Base-by-base conservation (phyloP, 2,113 vertebrate species). In the Butorides virescens region DNA sequence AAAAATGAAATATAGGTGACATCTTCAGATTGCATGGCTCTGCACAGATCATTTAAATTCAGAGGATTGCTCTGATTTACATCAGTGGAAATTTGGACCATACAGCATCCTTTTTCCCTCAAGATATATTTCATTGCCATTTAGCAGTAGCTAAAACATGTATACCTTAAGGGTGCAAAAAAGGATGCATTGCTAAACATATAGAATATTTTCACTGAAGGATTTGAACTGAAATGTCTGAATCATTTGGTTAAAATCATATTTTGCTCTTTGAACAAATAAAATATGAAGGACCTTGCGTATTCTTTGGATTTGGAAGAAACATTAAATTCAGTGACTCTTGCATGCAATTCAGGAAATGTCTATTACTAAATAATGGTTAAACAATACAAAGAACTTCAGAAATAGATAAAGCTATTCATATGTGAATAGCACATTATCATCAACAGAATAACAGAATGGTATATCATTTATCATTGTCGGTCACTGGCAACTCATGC, bases 401-500 rank as follows among this genome's bases (percentile, higher is more conserved):
- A 75, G 27, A 95, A 89, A 85, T 78, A 96, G 80, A 92, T 96
- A 97, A 95, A 97, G 16, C 82, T 92, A 93, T 97, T 98, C 88
- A 74, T 82, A 95, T 95, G 72, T 96, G 96, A 97, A 96, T 91
- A 95, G 26, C 53, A 91, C 77, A 97, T 97, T 97, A 95, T 93
- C 78, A 91, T 89, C 87, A 85, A 65, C 76, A 94, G 89, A 96
- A 94, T 96, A 96, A 93, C 63, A 92, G 71, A 97, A 95, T 56
- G 29, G 46, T 93, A 89, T 93, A 96, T 95, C 34, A 94, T 98
- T 97, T 97, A 93, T 97, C 94, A 96, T 90, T 97, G 89, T 97
- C 97, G 96, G 80, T 88, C 83, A 96, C 81, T 87, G 84, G 42
- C 56, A 97, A 70, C 44, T 96, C 39, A 11, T 72, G 65, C 13